These are phyloP conservation scores for Oncorhynchus keta DNA, from an alignment of 2,113 vertebrate genomes.

Conservation along the genomic window DNA sequence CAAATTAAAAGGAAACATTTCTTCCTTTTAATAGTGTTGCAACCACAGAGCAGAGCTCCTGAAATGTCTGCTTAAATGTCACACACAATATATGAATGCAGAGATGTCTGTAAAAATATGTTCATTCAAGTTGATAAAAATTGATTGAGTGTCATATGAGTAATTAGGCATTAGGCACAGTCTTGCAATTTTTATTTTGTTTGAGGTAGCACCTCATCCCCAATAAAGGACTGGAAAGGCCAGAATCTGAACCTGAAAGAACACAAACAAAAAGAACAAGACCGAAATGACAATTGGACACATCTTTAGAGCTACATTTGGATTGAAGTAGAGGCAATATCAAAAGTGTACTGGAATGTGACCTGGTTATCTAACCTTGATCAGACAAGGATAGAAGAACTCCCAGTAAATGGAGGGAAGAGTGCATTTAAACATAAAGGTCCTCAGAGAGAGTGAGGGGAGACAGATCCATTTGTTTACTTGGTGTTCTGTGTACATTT, in stretches of 20 bases:
- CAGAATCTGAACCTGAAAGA: slow-evolving; percentile 26
- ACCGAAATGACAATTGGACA: slow-evolving; percentile 14
- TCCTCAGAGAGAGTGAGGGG: background rate
- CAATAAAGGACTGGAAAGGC: slow-evolving; percentile 32
- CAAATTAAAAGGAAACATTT: slow-evolving; percentile 21
- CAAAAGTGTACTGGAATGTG: slow-evolving; percentile 61
- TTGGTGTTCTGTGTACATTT: background rate
- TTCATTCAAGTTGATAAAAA: slow-evolving; percentile 80
- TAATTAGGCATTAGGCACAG: slow-evolving; percentile 56
- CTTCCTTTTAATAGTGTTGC: slow-evolving; percentile 47
- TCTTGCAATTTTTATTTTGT: slow-evolving; percentile 38
- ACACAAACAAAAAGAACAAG: slow-evolving; percentile 1
- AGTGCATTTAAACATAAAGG: background rate
- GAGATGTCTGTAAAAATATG: slow-evolving; percentile 78
- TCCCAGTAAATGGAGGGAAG: background rate
- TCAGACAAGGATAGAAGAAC: slow-evolving; percentile 8
- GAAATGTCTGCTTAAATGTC: slow-evolving; percentile 58
- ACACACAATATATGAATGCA: slow-evolving; percentile 67
- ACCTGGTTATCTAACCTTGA: slow-evolving; percentile 44
- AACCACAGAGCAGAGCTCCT: slow-evolving; percentile 39
- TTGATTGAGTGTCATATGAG: slow-evolving; percentile 31
- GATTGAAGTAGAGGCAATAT: slow-evolving; percentile 37
- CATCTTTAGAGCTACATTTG: slow-evolving; percentile 41
- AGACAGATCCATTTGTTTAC: background rate
- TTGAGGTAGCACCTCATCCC: slow-evolving; percentile 41